Evolutionary conservation across 2,113 vertebrate genomes (phyloP), one percentile per base, ranked within the genome.

Genomic region (Rhinogobius similis): DNA sequence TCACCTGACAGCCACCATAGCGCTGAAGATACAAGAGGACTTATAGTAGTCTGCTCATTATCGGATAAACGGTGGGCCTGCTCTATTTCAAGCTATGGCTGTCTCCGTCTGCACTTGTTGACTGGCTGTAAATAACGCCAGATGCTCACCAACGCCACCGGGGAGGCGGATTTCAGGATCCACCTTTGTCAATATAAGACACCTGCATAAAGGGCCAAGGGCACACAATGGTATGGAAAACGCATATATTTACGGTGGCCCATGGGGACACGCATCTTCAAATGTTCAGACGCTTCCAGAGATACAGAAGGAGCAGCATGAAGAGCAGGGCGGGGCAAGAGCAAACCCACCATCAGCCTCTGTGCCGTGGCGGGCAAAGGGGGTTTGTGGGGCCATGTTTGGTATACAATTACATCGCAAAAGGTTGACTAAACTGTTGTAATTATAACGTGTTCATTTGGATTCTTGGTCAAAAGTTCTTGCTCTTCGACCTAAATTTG

Each of bases 11-110:
- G 62, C 3, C 5, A 74, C 65, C 69, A 74, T 70, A 70, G 66
- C 48, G 79, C 77, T 75, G 84, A 88, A 89, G 86, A 90, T 85
- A 88, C 86, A 65, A 32, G 68, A 58, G 55, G 55, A 75, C 79
- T 81, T 88, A 85, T 89, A 88, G 90, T 87, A 90, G 85, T 77
- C 70, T 86, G 58, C 81, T 90, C 83, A 83, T 91, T 89, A 90
- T 85, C 69, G 88, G 87, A 91, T 90, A 84, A 90, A 86, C 81
- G 68, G 76, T 67, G 68, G 72, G 71, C 76, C 77, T 78, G 81
- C 82, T 86, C 85, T 91, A 89, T 89, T 92, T 91, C 76, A 85
- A 76, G 82, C 76, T 63, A 66, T 67, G 78, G 80, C 76, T 76
- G 84, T 86, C 83, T 85, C 73, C 81, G 83, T 88, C 84, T 89